These are phyloP conservation scores for Coelinius sp. DNA, from an alignment of 2,888 invertebrate species.

Conservation along the genomic window DNA sequence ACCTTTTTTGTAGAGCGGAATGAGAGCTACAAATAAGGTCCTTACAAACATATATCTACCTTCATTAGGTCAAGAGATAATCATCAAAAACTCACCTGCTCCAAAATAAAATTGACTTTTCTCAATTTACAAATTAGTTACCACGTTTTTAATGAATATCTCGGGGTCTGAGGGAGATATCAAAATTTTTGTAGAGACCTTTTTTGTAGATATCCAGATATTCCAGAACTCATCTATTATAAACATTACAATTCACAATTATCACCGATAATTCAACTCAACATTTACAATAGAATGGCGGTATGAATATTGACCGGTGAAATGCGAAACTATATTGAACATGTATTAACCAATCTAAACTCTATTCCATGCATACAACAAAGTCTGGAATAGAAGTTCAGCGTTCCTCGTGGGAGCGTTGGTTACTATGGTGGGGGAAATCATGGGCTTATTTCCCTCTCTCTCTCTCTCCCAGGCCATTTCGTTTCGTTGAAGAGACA, in stretches of 20 bases:
- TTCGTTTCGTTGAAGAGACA: not conserved
- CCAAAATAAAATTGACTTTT: too few species aligned
- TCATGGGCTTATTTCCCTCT: conserved; percentile 12
- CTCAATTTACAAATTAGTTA: too few species aligned
- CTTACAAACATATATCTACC: too few species aligned
- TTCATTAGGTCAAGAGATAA: too few species aligned
- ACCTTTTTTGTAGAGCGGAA: too few species aligned
- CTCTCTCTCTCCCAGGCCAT: conserved; percentile 9
- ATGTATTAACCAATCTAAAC: conserved; percentile 31
- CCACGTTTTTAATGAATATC: too few species aligned
- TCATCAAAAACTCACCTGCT: too few species aligned
- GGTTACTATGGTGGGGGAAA: conserved; percentile 13
- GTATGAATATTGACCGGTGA: not conserved
- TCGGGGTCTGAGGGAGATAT: too few species aligned
- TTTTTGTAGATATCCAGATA: too few species aligned
- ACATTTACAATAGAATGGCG: not conserved
- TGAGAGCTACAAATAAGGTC: too few species aligned
- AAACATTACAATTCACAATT: not conserved
- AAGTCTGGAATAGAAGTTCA: conserved; percentile 16
- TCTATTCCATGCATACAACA: conserved; percentile 18
- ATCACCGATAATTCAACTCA: conserved; percentile 6
- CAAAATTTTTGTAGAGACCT: too few species aligned
- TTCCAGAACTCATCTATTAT: not conserved
- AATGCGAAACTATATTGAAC: conserved; percentile 23
- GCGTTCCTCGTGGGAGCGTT: conserved; percentile 16